Base-by-base conservation (phyloP, 2,888 invertebrate species). In the Erynnis tages region DNA sequence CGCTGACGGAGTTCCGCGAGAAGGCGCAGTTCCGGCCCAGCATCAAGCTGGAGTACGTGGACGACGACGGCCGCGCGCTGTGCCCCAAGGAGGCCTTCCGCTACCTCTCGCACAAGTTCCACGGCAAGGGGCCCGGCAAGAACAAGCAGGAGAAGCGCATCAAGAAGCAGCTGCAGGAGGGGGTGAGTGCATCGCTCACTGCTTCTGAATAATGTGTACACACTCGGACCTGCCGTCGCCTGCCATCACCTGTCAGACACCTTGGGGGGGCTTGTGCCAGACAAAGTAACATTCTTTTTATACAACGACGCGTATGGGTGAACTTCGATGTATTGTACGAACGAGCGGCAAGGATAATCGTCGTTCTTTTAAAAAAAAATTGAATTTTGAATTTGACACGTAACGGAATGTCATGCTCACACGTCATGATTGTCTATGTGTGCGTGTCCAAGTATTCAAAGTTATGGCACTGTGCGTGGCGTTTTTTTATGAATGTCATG, bases 71-170 rank as follows among this genome's bases (percentile, higher is more conserved):
- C 0, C 94, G 97, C 50, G 92, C 96, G 65, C 92, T 99, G 55
- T 95, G 95, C 69, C 94, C 96, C 52, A 99, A 99, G 84, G 99
- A 99, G 90, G 99, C 99, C 40, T 99, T 98, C 88, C 92, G 96
- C 61, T 97, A 97, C 90, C 91, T 99, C 48, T 98, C 97, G 16
- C 99, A 98, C 83, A 98, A 98, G 88, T 99, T 99, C 90, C 99
- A 99, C 88, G 99, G 99, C 46, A 99, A 99, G 90, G 98, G 98
- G 1, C 98, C 99, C 13, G 99, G 99, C 48, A 99, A 99, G 84
- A 98, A 98, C 90, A 99, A 99, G 89, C 93, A 94, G 66, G 99
- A 99, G 85, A 99, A 99, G 76, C 92, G 98, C 60, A 93, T 97
- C 85, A 97, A 98, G 86, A 98, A 99, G 84, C 91, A 93, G 59